A percentile compares a stretch with the other conserved stretches of the same genome.
Conservation (phyloP, 2,888 invertebrate genomes). For the Dryomyza anilis region DNA sequence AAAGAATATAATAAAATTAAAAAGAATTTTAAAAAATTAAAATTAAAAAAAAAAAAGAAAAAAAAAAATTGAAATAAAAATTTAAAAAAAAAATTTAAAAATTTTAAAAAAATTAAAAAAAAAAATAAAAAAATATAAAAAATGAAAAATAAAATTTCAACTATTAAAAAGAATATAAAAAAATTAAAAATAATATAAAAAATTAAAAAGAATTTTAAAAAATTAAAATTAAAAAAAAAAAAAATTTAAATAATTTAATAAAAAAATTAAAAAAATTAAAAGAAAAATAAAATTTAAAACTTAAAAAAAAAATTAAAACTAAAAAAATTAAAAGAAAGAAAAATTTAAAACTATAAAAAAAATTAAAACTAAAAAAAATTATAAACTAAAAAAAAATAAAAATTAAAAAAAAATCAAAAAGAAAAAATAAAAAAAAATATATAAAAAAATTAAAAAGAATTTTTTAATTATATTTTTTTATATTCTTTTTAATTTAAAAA, state of each 20-base stretch:
- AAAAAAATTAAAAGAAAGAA: background rate
- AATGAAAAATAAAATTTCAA: background rate
- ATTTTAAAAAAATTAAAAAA: background rate
- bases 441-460: background rate
- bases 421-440: too few species aligned
- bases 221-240: background rate
- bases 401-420: background rate
- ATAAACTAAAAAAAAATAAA: background rate
- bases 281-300: background rate
- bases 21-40: too few species aligned
- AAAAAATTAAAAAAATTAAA: background rate
- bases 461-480: too few species aligned
- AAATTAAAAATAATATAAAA: background rate
- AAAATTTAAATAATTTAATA: background rate
- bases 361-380: too few species aligned
- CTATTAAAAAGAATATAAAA: background rate
- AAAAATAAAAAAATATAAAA: background rate
- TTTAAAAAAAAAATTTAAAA: background rate
- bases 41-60: too few species aligned
- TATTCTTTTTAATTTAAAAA: too few species aligned
- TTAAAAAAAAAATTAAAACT: background rate
- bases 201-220: background rate
- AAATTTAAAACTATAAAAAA: background rate
- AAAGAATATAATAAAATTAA: too few species aligned
- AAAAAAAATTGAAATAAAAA: background rate